These are phyloP conservation scores for Petrocephalus schoutedeni DNA, from an alignment of 2,797 vertebrate genomes.

Conservation along the genomic window DNA sequence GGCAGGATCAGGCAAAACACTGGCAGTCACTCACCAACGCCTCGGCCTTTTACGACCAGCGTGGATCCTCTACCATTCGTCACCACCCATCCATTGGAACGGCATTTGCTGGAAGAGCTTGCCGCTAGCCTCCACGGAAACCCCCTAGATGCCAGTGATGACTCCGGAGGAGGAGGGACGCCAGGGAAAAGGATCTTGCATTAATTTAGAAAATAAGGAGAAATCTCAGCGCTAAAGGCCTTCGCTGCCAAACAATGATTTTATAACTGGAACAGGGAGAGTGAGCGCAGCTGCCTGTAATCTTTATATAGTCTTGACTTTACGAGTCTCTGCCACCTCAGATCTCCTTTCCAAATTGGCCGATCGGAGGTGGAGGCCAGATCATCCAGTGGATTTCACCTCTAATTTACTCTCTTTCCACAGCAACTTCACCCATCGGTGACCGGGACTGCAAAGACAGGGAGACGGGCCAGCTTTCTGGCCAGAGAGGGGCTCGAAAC, in stretches of 20 bases:
- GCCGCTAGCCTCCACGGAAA: not conserved
- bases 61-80: not conserved
- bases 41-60: not conserved
- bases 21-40: not conserved
- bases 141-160: not conserved
- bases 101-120: not conserved
- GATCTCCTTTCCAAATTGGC: conserved; percentile 33
- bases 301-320: conserved; percentile 29
- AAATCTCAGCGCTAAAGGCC: conserved; percentile 20
- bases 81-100: not conserved
- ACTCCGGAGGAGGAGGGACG: not conserved
- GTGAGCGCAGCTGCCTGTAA: conserved; percentile 32
- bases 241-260: conserved; percentile 23
- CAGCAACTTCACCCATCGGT: not conserved
- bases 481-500: conserved; percentile 15
- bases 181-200: not conserved
- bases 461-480: not conserved
- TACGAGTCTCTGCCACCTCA: conserved; percentile 24
- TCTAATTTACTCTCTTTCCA: conserved; percentile 20
- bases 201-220: conserved; percentile 7
- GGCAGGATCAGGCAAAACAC: not conserved
- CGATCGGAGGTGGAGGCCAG: not conserved
- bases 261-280: conserved; percentile 18
- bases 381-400: conserved; percentile 11
- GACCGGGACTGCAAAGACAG: not conserved